Percentiles rank a stretch among this genome's conserved stretches.
Conservation (phyloP, 2,888 invertebrate genomes). For the Brassicogethes aeneus region DNA sequence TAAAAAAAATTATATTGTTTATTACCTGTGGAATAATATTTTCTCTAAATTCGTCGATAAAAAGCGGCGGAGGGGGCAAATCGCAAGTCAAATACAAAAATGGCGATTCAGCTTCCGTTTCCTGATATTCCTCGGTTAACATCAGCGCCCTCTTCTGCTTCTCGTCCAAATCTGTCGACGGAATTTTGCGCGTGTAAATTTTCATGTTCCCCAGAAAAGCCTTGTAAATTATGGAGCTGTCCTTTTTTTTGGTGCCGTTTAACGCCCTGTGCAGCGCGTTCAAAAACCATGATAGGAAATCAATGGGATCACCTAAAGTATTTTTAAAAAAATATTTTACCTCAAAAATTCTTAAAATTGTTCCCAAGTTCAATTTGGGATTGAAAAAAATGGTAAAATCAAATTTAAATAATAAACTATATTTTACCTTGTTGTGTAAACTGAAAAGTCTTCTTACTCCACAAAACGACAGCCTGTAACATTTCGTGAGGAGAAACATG, state of each 20-base stretch:
- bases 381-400: no score
- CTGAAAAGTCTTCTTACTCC: conserved; percentile 95
- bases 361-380: no score
- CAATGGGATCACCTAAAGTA: conserved; percentile 78
- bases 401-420: conserved; percentile 4
- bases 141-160: conserved; percentile 72
- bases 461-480: conserved; percentile 95
- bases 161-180: conserved; percentile 86
- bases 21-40: conserved; percentile 96
- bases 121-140: conserved; percentile 78
- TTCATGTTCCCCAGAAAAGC: conserved; percentile 90
- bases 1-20: background rate
- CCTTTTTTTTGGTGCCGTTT: conserved; percentile 80
- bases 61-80: conserved; percentile 92
- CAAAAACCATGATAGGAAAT: conserved; percentile 96
- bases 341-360: no score
- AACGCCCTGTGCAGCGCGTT: conserved; percentile 92
- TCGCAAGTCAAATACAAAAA: conserved; percentile 97
- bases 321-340: background rate
- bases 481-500: conserved; percentile 99
- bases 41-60: conserved; percentile 95
- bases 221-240: conserved; percentile 89
- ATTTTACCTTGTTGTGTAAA: conserved; percentile 89
- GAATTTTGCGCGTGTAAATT: conserved; percentile 85
- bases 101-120: conserved; percentile 80